Base-by-base conservation (phyloP, 2,888 invertebrate species). In the Pimpla rufipes region DNA sequence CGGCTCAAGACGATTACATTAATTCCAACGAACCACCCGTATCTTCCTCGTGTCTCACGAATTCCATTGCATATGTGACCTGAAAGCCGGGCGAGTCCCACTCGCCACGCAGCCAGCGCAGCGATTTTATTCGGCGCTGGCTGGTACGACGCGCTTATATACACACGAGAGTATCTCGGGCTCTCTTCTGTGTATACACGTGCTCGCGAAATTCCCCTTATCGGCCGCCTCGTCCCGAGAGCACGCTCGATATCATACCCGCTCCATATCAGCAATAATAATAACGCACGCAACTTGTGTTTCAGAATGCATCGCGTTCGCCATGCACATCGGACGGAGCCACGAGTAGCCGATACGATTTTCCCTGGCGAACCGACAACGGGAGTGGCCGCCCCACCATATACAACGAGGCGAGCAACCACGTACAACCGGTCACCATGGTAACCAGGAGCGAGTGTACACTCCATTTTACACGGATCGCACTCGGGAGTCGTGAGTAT, bases 311-410 rank as follows among this genome's bases (percentile, higher is more conserved):
- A 23, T 21, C 21, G 21, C n/a, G n/a, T n/a, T n/a, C n/a, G n/a
- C n/a, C n/a, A n/a, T 4, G 52, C 21, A 52, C 35, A 40, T 16
- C n/a, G 16, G 35, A 16, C 18, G 11, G n/a, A 16, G 40, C 29
- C 16, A 10, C 23, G 29, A 4, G 18, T 29, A 66, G 73, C 35
- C 67, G 45, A 55, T 55, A 42, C 66, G 23, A 59, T 45, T 73
- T 73, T 59, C 11, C 45, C 16, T 37, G 47, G 13, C 47, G 45
- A 57, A n/a, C 16, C 16, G 18, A 37, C 35, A 47, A 55, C 73
- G 73, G 73, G 73, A 73, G 73, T 45, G 73, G 73, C 73, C 73
- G 23, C 73, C 73, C 57, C 59, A 47, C 73, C 59, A 62, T 37
- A 35, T 10, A 52, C n/a, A n/a, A n/a, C n/a, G n/a, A n/a, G n/a